These are phyloP conservation scores for Neopelma chrysocephalum DNA, from an alignment of 2,797 vertebrate species.

Conservation along the genomic window DNA sequence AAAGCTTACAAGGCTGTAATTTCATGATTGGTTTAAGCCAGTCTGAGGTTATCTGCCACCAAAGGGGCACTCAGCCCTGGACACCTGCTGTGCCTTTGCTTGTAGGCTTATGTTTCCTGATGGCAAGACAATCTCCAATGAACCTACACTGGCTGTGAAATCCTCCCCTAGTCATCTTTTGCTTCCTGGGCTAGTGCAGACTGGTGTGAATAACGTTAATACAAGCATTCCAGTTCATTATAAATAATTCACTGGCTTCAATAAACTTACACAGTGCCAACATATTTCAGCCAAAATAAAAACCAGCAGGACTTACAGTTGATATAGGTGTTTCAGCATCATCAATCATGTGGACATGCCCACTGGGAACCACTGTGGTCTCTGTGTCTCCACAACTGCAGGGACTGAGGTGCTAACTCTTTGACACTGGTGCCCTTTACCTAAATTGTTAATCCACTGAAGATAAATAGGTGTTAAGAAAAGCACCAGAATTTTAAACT, in stretches of 20 bases:
- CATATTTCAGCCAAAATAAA: neutral
- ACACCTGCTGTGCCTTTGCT: neutral
- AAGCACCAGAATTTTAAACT: neutral
- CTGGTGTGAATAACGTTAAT: neutral
- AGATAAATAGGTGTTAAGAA: neutral
- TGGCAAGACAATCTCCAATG: neutral
- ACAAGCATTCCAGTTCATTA: neutral
- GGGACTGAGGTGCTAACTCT: neutral
- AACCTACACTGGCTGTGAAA: neutral
- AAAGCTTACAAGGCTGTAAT: neutral
- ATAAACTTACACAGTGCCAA: neutral
- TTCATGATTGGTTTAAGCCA: neutral
- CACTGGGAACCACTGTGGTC: neutral
- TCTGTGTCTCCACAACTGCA: neutral
- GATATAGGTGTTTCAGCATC: neutral
- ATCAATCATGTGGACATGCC: neutral
- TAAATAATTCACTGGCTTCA: neutral
- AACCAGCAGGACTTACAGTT: neutral
- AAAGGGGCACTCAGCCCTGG: neutral
- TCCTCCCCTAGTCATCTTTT: neutral
- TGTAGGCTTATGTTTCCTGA: neutral
- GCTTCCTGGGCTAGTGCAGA: neutral
- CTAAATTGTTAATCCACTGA: constrained; percentile 12
- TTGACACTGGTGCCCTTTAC: neutral
- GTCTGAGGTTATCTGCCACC: neutral